Evolutionary conservation across 1,140 invertebrate genomes (phyloP).

Genomic region (Calephelis virginiensis): DNA sequence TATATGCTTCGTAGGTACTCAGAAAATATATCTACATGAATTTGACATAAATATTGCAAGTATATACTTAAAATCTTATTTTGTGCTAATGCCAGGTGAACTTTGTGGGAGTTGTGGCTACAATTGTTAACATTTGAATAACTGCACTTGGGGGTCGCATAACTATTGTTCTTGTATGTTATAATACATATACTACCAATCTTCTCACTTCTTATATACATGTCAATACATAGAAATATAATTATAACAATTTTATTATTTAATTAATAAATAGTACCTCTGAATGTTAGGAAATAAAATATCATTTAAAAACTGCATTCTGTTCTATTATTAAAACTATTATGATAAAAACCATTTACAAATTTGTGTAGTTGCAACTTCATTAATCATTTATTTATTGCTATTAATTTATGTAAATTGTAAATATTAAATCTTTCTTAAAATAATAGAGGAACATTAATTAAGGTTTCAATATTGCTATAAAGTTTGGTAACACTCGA

Average conservation of each 20-base stretch:
- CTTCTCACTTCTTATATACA: conserved; percentile 60
- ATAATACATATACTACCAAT: conserved; percentile 60
- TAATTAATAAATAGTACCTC: conserved; percentile 79
- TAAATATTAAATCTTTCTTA: conserved; percentile 80
- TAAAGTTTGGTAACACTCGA: conserved; percentile 72
- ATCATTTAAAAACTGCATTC: conserved; percentile 70
- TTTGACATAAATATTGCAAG: conserved; percentile 48
- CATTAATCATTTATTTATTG: conserved; percentile 76
- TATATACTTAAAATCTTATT: conserved; percentile 50
- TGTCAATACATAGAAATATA: conserved; percentile 76
- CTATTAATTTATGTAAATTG: conserved; percentile 77
- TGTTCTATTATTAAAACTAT: conserved; percentile 78
- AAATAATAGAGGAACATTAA: conserved; percentile 79
- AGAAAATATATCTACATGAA: conserved; percentile 58
- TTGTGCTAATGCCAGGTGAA: conserved; percentile 71
- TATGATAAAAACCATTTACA: conserved; percentile 75
- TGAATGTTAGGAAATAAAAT: conserved; percentile 79
- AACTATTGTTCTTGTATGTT: conserved; percentile 63
- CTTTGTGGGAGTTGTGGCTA: conserved; percentile 60
- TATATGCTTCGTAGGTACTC: conserved; percentile 62
- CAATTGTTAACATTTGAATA: conserved; percentile 79
- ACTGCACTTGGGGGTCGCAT: conserved; percentile 75
- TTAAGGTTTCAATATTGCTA: conserved; percentile 77
- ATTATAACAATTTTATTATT: conserved; percentile 71
- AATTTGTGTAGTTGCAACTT: conserved; percentile 74